A percentile compares a stretch with the other conserved stretches of the same genome.
Evolutionary conservation across 1,140 invertebrate genomes (phyloP).

Genomic region (Drosophila insularis): DNA sequence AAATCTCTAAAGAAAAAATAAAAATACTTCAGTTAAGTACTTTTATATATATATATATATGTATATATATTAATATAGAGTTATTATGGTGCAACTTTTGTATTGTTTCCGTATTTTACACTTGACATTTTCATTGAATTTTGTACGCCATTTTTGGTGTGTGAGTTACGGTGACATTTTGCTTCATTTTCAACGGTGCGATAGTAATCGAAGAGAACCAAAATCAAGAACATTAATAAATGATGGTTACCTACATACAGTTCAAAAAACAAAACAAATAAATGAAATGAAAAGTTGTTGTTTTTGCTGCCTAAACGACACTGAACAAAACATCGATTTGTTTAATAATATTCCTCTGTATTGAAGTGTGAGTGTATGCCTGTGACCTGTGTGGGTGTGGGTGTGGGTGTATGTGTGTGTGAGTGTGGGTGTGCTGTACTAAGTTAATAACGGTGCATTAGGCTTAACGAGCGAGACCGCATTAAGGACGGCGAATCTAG

Average conservation of each 20-base stretch:
- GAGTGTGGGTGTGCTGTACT: conserved; percentile 46
- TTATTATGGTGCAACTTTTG: conserved; percentile 53
- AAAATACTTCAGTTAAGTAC: conserved; percentile 46
- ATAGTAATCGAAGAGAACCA: conserved; percentile 8
- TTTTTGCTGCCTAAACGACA: conserved; percentile 45
- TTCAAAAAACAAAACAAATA: conserved; percentile 11
- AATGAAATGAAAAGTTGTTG: conserved; percentile 36
- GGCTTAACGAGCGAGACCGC: conserved; percentile 52
- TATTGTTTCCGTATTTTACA: conserved; percentile 40
- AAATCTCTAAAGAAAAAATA: conserved; percentile 30
- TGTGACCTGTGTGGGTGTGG: conserved; percentile 36
- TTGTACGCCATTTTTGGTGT: conserved; percentile 52
- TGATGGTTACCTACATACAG: conserved; percentile 39
- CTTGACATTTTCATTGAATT: conserved; percentile 45
- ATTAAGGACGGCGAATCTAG: conserved; percentile 31
- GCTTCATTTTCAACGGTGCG: conserved; percentile 56
- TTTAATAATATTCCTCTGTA: conserved; percentile 21
- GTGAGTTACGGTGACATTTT: conserved; percentile 68
- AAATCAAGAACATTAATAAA: conserved; percentile 28
- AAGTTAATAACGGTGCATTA: conserved; percentile 69
- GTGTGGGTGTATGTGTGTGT: conserved; percentile 52
- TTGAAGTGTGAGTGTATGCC: conserved; percentile 32
- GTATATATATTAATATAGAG: conserved; percentile 1
- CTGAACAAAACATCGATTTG: conserved; percentile 74
- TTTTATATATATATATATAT: conserved; percentile 32